Evolutionary conservation across 2,113 vertebrate species (phyloP).

Genomic region (Dendrocopos noguchii): DNA sequence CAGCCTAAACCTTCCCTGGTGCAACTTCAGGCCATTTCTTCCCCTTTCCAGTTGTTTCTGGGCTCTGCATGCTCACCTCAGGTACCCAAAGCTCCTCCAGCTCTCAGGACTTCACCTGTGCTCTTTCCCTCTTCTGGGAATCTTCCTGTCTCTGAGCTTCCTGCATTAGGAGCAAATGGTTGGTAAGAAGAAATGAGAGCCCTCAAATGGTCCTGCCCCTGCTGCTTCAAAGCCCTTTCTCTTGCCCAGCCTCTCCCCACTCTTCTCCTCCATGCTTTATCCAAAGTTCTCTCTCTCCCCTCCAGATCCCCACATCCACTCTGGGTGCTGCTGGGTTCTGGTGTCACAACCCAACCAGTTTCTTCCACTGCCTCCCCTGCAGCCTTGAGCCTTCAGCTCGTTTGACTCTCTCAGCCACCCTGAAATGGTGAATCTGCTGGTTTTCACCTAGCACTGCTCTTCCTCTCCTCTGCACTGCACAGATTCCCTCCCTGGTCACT

Average conservation of each 20-base stretch:
- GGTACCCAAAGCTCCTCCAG: neutral
- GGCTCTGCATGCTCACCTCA: neutral
- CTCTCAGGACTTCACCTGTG: neutral
- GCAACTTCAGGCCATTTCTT: too few species aligned
- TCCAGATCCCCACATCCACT: neutral
- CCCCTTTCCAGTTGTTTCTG: accelerated
- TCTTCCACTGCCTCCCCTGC: neutral
- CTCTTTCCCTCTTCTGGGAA: neutral
- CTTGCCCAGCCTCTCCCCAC: neutral
- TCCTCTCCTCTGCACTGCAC: neutral
- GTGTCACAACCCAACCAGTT: neutral
- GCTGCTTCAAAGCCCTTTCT: neutral
- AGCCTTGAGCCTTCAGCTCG: neutral
- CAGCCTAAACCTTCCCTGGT: too few species aligned
- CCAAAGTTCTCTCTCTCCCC: neutral
- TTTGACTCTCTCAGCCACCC: neutral
- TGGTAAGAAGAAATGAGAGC: neutral
- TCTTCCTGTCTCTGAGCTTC: neutral
- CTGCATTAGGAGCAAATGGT: too few species aligned
- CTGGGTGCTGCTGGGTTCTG: neutral
- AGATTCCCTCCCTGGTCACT: neutral
- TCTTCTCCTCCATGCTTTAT: neutral
- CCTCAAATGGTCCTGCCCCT: neutral
- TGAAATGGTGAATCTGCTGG: neutral
- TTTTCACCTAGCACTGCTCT: neutral